phyloP scores from a whole-genome alignment of 1,140 invertebrate species.

The Asbolus verrucosus region DNA sequence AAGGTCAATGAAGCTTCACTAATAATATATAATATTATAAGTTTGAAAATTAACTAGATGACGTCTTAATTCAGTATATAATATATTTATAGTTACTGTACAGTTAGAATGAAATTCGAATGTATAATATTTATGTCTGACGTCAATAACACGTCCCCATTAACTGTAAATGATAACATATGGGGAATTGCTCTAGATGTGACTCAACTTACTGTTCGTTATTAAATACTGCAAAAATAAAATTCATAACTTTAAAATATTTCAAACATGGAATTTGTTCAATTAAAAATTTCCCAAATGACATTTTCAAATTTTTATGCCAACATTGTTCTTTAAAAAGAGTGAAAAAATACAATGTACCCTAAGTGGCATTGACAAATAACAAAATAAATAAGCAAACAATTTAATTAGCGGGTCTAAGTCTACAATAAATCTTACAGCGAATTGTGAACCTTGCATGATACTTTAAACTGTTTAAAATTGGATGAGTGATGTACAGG shows the following conservation, averaged over 20 bases:
- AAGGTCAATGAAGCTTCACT: neutral
- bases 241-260: too few species aligned
- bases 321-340: neutral
- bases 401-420: conserved; percentile 25
- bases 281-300: too few species aligned
- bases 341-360: conserved; percentile 6
- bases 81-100: neutral
- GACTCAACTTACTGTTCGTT: neutral
- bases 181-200: conserved; percentile 33
- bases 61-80: too few species aligned
- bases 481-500: too few species aligned
- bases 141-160: conserved; percentile 33
- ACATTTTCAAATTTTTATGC: too few species aligned
- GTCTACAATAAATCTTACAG: conserved; percentile 20
- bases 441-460: conserved; percentile 4
- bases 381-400: conserved; percentile 20
- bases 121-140: conserved; percentile 16
- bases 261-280: too few species aligned
- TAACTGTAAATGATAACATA: conserved; percentile 31
- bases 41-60: too few species aligned
- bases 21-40: too few species aligned
- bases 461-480: conserved; percentile 3
- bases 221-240: neutral
- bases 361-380: conserved; percentile 21
- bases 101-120: conserved; percentile 6